These are phyloP conservation scores for Mactromeris polynyma DNA, from an alignment of 2,888 invertebrate species.

Conservation along the genomic window DNA sequence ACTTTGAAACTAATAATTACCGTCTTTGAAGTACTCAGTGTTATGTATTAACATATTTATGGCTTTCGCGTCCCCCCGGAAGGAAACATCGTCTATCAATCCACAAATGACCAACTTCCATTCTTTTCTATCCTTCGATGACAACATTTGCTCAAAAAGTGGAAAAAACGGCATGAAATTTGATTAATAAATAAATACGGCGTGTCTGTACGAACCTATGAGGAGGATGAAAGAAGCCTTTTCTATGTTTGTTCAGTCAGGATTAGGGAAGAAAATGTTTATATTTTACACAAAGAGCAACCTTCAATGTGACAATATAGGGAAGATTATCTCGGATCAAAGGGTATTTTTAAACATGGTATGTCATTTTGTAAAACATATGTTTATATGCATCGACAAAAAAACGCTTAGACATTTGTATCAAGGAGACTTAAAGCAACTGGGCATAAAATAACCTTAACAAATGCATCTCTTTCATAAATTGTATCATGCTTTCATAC, in stretches of 20 bases:
- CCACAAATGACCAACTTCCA: neutral
- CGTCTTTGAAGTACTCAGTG: neutral
- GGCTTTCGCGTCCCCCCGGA: neutral
- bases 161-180: constrained; percentile 34
- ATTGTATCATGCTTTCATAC: neutral
- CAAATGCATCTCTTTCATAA: neutral
- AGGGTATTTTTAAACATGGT: neutral
- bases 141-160: constrained; percentile 28
- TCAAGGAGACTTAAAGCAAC: neutral
- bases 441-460: neutral
- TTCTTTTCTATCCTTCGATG: constrained; percentile 1
- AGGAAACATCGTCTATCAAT: neutral
- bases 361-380: constrained; percentile 15
- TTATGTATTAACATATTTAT: neutral
- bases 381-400: constrained; percentile 25
- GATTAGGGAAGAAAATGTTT: constrained; percentile 42
- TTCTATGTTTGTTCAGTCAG: constrained; percentile 39
- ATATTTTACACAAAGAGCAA: neutral
- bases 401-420: neutral
- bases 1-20: neutral
- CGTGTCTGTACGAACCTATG: neutral
- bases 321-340: constrained; percentile 16
- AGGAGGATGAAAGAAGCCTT: constrained; percentile 29
- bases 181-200: constrained; percentile 37
- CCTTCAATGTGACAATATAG: constrained; percentile 23